Evolutionary conservation across 1,140 invertebrate genomes (phyloP).

Genomic region (Teleopsis dalmanni): DNA sequence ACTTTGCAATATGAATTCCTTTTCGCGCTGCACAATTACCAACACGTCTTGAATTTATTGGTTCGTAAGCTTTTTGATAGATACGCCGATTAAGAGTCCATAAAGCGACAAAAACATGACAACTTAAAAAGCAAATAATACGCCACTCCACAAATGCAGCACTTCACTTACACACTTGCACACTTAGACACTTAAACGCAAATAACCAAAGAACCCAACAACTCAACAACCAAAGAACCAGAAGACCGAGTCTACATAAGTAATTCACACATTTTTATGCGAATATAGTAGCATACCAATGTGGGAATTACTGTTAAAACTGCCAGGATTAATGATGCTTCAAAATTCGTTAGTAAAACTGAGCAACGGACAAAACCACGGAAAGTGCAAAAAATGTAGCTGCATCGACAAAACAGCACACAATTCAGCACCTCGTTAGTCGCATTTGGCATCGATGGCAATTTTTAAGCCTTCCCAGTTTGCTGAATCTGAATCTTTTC

Average conservation of each 20-base stretch:
- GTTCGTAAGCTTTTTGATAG: constrained; percentile 45
- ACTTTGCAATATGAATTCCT: too few species aligned
- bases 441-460: not conserved
- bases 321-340: constrained; percentile 32
- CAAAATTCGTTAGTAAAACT: not conserved
- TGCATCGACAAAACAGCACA: constrained; percentile 3
- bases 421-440: constrained; percentile 16
- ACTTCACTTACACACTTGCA: not conserved
- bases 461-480: too few species aligned
- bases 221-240: not conserved
- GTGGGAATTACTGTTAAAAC: not conserved
- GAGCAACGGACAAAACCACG: not conserved
- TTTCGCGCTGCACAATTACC: too few species aligned
- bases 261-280: constrained; percentile 2
- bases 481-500: too few species aligned
- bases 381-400: not conserved
- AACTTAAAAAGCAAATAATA: constrained; percentile 26
- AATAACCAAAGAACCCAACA: not conserved
- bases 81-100: constrained; percentile 45
- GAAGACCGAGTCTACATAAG: not conserved
- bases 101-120: constrained; percentile 45
- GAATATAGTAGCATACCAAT: not conserved
- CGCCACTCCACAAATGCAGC: not conserved
- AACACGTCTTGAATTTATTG: constrained; percentile 18
- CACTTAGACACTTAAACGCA: not conserved